Evolutionary conservation across 2,797 vertebrate species (phyloP), one percentile per base, ranked within the genome.

Genomic region (Aplochiton taeniatus): DNA sequence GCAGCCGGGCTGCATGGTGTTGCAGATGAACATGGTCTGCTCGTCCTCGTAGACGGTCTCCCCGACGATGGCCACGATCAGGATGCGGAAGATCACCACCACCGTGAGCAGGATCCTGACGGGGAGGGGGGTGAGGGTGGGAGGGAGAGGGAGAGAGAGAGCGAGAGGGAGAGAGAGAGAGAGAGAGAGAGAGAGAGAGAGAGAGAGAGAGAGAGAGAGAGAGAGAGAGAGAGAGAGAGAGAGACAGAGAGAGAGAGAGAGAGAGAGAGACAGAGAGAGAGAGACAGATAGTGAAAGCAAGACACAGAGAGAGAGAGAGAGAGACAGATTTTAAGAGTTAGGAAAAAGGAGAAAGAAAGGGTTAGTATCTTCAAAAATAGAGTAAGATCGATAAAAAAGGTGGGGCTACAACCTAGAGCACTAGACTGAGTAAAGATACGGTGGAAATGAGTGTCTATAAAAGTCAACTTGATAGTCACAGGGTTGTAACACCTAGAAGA

Each of bases 21-120:
- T 96, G 58, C 95, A 96, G 81, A 93, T 90, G 83, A 96, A 96
- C 95, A 96, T 96, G 72, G 93, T 88, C 86, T 96, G 95, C 82
- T 96, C 95, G 0, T 96, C 95, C 73, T 96, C 95, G 1, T 96
- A 96, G 2, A 96, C 95, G 0, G 95, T 96, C 89, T 96, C 95
- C 0, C 95, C 95, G 0, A 96, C 95, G 1, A 96, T 96, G 56
- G 94, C 95, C 70, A 96, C 95, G 0, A 96, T 95, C 19, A 96
- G 85, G 82, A 96, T 96, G 13, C 95, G 94, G 87, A 96, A 96
- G 80, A 96, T 96, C 58, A 96, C 95, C 66, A 96, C 95, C 45
- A 96, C 95, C 0, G 95, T 96, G 83, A 96, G 91, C 71, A 96
- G 89, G 80, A 96, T 96, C 90, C 95, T 96, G 58, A 3, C 46